Percentiles rank a stretch among this genome's conserved stretches.
Conservation (phyloP, 2,113 vertebrate species). For the Cyanistes caeruleus region DNA sequence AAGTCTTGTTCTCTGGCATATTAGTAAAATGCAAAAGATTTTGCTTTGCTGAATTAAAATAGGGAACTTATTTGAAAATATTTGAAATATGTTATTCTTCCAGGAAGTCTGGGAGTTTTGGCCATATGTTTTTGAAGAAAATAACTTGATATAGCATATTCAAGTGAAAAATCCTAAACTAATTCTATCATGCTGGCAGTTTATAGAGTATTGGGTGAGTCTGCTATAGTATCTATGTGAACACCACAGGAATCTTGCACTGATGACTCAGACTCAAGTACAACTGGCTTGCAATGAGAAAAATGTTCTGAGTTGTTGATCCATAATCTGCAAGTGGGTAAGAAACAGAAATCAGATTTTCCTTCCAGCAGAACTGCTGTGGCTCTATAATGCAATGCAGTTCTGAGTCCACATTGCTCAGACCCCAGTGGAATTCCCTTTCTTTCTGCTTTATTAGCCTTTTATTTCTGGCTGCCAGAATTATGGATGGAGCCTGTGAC, state of each 20-base stretch:
- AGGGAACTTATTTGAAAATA: neutral
- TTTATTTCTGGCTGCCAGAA: neutral
- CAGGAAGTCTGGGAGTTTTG: neutral
- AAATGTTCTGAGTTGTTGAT: neutral
- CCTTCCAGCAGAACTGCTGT: neutral
- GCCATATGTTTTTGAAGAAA: neutral
- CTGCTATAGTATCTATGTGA: neutral
- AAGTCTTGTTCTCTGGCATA: neutral
- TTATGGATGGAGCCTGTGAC: neutral
- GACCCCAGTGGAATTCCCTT: neutral
- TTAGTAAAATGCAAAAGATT: neutral
- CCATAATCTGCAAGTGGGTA: neutral
- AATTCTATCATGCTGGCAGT: neutral
- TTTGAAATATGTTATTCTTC: neutral
- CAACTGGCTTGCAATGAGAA: neutral
- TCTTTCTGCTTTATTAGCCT: neutral
- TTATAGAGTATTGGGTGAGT: neutral
- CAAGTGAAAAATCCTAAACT: neutral
- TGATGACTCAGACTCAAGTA: neutral
- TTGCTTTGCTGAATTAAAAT: neutral
- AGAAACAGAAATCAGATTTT: neutral
- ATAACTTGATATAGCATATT: neutral
- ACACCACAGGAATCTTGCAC: neutral
- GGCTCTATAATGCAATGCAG: neutral
- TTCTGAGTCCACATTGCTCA: neutral